Percentiles rank a stretch among this genome's conserved stretches.
These are phyloP conservation scores for Ormyrus pomaceus DNA, from an alignment of 2,888 invertebrate genomes.

Conservation along the genomic window DNA sequence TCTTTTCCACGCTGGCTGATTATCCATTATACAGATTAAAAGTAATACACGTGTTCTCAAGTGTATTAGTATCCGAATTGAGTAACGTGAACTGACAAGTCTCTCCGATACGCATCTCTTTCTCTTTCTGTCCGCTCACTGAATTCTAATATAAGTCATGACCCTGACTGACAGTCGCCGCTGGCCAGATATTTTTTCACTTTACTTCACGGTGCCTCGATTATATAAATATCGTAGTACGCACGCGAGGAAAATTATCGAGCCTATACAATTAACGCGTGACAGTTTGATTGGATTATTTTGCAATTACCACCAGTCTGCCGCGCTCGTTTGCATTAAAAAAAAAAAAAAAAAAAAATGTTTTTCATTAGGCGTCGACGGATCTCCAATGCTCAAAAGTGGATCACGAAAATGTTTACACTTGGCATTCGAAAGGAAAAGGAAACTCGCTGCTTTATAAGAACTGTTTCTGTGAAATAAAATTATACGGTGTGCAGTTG, in stretches of 20 bases:
- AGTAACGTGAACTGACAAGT: slow-evolving; percentile 27
- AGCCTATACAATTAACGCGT: slow-evolving; percentile 20
- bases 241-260: slow-evolving; percentile 18
- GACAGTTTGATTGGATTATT: slow-evolving; percentile 24
- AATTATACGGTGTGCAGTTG: too few species aligned
- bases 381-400: too few species aligned
- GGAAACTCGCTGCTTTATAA: too few species aligned
- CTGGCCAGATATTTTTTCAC: slow-evolving; percentile 20
- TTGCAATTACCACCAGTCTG: slow-evolving; percentile 21
- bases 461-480: too few species aligned
- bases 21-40: slow-evolving; percentile 9
- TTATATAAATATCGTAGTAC: slow-evolving; percentile 37
- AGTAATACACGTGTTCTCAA: slow-evolving; percentile 17
- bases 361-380: background rate
- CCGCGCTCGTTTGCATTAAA: slow-evolving; percentile 2
- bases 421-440: too few species aligned
- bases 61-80: slow-evolving; percentile 12
- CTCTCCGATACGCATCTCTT: background rate
- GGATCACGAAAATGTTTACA: too few species aligned
- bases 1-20: slow-evolving; percentile 22
- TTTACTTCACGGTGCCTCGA: background rate
- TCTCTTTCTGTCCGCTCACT: background rate
- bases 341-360: background rate
- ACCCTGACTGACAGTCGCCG: slow-evolving; percentile 39
- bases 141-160: background rate